Base-by-base conservation (phyloP, 2,797 vertebrate genomes). In the Tinamus major region DNA sequence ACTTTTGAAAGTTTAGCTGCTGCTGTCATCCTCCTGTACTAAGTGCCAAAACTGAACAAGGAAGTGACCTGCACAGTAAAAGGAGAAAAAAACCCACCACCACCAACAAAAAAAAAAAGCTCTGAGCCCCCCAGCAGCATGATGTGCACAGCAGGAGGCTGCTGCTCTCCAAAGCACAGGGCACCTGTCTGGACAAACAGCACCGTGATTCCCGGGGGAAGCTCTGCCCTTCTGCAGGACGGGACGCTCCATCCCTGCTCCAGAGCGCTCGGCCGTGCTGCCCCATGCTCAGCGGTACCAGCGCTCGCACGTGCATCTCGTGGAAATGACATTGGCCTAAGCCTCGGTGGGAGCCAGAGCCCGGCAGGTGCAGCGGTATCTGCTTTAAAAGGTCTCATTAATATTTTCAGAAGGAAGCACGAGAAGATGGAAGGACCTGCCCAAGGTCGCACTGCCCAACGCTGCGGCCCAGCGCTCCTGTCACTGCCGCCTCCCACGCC, bases 221-320 rank as follows among this genome's bases (percentile, higher is more conserved):
- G 2, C 0, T 0, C 16, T 19, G 69, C 77, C 81, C 81, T 29
- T 20, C 21, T 49, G 44, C 5, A 12, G 0, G 0, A 78, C 26
- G 35, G 41, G 31, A 85, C 77, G 68, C 87, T 74, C 70, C 14
- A 6, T 76, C 68, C 90, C 85, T 1, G 6, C 62, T 69, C 19
- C 80, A 62, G 85, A 0, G 0, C 70, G 67, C 63, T 61, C 0
- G 0, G 48, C 33, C 16, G 13, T 0, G 0, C 20, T 13, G 61
- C 49, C 80, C 1, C 0, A 24, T 4, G 0, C 24, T 27, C 27
- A 13, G 39, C 23, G 24, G 13, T 27, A 84, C 21, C 56, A 14
- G 72, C 0, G 35, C 62, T 69, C 4, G 2, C 81, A 51, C 51
- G 41, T 44, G 2, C 24, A 15, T 23, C 16, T 17, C 13, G 10